Base-by-base conservation (phyloP, 2,797 vertebrate genomes). In the Alfaro cultratus region DNA sequence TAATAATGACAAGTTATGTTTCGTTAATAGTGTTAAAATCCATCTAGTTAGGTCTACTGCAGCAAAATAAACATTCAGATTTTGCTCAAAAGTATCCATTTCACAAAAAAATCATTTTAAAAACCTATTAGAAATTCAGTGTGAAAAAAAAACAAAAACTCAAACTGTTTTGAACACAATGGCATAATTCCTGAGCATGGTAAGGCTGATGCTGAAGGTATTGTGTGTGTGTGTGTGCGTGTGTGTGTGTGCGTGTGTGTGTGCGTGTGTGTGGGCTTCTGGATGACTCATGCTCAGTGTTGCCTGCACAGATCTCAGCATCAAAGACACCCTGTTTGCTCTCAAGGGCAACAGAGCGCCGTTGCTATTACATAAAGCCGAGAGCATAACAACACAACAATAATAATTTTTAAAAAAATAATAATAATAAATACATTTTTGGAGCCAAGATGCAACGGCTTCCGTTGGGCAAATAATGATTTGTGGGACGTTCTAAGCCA, bases 311-410 rank as follows among this genome's bases (percentile, higher is more conserved):
- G 80, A 94, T 92, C 90, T 90, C 81, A 77, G 88, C 91, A 92
- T 93, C 91, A 93, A 93, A 94, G 89, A 89, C 91, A 91, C 84
- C 83, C 79, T 80, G 92, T 90, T 94, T 91, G 88, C 91, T 90
- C 93, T 93, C 83, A 92, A 93, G 91, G 91, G 94, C 93, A 93
- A 90, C 77, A 82, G 82, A 82, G 89, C 90, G 85, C 87, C 82
- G 90, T 86, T 90, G 87, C 87, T 75, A 88, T 94, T 95, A 94
- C 91, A 95, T 94, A 93, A 95, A 95, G 87, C 79, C 84, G 79
- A 67, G 78, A 92, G 78, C 82, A 67, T 80, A 87, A 89, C 86
- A 91, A 79, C 79, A 76, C 9, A 75, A 90, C 85, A 60, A 89
- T 84, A 87, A 94, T 23, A 51, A n/a, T n/a, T n/a, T n/a, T n/a